Evolutionary conservation across 2,888 invertebrate genomes (phyloP).

Genomic region (Hirtodrosophila duncani): DNA sequence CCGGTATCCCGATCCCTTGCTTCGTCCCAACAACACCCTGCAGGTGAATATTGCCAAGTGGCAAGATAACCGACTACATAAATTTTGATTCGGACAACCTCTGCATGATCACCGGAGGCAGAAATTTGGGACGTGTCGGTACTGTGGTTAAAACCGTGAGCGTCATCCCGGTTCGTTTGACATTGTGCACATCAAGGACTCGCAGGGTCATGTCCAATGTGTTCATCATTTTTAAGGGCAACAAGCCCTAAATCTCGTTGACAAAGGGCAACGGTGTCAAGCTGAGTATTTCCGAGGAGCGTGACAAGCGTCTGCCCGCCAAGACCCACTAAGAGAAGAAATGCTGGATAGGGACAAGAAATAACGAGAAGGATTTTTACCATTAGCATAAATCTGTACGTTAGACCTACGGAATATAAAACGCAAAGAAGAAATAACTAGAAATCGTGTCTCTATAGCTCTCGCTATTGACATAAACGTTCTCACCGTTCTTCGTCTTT

Average conservation of each 20-base stretch:
- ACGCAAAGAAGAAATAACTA: slow-evolving; percentile 48
- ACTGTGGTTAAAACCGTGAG: slow-evolving; percentile 97
- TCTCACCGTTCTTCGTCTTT: no score
- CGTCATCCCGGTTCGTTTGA: slow-evolving; percentile 99
- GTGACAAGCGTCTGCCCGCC: slow-evolving; percentile 96
- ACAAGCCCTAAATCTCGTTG: slow-evolving; percentile 97
- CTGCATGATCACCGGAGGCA: slow-evolving; percentile 99
- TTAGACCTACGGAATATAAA: slow-evolving; percentile 62
- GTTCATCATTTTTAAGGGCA: slow-evolving; percentile 99
- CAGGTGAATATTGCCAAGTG: slow-evolving; percentile 95
- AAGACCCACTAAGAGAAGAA: slow-evolving; percentile 80
- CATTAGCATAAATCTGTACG: slow-evolving; percentile 69
- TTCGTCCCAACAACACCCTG: slow-evolving; percentile 97
- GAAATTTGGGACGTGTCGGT: slow-evolving; percentile 99
- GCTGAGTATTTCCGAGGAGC: slow-evolving; percentile 98
- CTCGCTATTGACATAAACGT: no score
- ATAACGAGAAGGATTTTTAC: slow-evolving; percentile 56
- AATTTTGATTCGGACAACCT: slow-evolving; percentile 98
- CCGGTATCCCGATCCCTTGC: slow-evolving; percentile 97
- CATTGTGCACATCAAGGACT: slow-evolving; percentile 98
- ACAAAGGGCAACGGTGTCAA: slow-evolving; percentile 98
- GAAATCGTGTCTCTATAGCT: no score
- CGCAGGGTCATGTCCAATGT: slow-evolving; percentile 98
- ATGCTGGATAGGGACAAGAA: slow-evolving; percentile 34
- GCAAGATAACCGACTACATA: slow-evolving; percentile 98